Conservation (phyloP, 92 coral and sea anemone species). For the Epizoanthus scotinus region DNA sequence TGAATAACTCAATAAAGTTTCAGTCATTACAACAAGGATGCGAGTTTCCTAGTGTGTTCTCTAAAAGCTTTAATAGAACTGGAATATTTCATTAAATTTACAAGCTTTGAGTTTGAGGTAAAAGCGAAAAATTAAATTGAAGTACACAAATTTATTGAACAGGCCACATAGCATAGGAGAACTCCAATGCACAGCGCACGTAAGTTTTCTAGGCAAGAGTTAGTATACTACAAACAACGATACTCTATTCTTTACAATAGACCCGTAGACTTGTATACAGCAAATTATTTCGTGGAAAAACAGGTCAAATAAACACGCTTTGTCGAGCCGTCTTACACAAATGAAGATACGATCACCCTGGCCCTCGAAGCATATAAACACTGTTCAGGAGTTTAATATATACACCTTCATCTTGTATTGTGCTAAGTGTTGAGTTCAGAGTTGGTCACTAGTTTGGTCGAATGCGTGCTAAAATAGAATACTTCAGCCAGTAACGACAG, state of each 20-base stretch:
- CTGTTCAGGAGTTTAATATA: no score
- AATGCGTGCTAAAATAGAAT: constrained; percentile 1
- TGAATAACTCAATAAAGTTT: background rate
- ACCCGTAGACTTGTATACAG: background rate
- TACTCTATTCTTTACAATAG: background rate
- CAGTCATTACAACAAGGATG: background rate
- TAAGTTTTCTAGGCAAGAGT: background rate
- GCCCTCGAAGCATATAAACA: no score
- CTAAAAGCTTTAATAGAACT: no score
- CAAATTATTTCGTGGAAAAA: background rate
- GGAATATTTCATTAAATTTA: background rate
- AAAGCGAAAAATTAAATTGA: background rate
- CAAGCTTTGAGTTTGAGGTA: no score
- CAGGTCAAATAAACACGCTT: background rate
- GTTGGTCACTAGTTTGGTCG: background rate
- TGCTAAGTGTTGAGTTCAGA: no score
- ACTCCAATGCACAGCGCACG: background rate
- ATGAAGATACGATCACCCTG: no score
- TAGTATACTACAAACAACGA: background rate
- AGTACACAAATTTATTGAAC: background rate
- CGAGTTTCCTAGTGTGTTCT: no score
- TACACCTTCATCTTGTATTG: no score
- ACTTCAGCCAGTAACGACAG: constrained; percentile 10
- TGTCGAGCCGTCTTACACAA: background rate
- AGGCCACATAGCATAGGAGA: background rate